Evolutionary conservation across 2,797 vertebrate genomes (phyloP).

Genomic region (Gobio occitaniae): DNA sequence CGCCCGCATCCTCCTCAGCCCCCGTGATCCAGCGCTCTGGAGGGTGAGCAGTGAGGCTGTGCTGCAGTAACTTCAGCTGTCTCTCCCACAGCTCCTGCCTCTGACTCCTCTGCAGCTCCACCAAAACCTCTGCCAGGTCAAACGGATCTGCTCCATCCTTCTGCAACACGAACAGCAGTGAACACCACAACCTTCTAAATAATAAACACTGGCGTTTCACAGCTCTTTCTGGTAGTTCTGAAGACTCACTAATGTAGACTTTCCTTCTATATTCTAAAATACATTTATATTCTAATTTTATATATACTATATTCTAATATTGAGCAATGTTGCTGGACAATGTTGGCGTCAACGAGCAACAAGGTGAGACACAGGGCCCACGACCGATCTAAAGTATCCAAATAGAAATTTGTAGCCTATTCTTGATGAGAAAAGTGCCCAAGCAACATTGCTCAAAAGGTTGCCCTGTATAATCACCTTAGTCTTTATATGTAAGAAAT

Average conservation of each 20-base stretch:
- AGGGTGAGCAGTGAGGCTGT: slow-evolving; percentile 79
- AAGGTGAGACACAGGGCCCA: no score
- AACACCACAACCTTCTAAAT: neutral
- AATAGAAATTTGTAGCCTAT: no score
- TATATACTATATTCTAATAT: no score
- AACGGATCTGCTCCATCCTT: slow-evolving; percentile 83
- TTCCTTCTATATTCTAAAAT: neutral
- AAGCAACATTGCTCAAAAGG: no score
- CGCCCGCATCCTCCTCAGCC: slow-evolving; percentile 59
- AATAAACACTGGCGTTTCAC: neutral
- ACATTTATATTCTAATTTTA: no score
- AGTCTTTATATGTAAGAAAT: neutral
- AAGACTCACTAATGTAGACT: neutral
- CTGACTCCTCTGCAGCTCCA: slow-evolving; percentile 88
- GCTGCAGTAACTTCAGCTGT: slow-evolving; percentile 78
- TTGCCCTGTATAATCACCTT: no score
- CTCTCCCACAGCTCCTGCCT: slow-evolving; percentile 86
- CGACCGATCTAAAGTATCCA: no score
- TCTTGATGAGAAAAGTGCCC: no score
- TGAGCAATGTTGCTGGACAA: no score
- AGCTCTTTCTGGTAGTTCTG: neutral
- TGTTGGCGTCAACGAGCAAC: no score
- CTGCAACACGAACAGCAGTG: slow-evolving; percentile 69
- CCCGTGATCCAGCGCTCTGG: slow-evolving; percentile 80
- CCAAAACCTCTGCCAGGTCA: slow-evolving; percentile 87